Conservation (phyloP, 2,888 invertebrate genomes). For the Rhodophaea formosa region DNA sequence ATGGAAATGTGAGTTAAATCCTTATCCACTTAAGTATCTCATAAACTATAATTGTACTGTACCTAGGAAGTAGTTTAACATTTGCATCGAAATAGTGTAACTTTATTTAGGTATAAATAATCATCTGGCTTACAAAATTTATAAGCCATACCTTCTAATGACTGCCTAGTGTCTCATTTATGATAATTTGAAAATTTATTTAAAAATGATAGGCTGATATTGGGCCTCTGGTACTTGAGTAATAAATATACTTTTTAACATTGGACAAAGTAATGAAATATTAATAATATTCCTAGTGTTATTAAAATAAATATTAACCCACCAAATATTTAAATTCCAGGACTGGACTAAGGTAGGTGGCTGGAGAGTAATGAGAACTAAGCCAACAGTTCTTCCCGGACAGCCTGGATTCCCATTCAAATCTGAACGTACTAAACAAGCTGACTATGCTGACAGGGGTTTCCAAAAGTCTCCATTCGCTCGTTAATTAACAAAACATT, state of each 20-base stretch:
- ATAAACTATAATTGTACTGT: background rate
- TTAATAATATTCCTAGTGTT: too few species aligned
- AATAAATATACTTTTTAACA: too few species aligned
- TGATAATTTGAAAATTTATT: too few species aligned
- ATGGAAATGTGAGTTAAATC: slow-evolving; percentile 84
- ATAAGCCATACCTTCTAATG: too few species aligned
- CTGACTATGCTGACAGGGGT: slow-evolving; percentile 86
- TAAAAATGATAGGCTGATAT: too few species aligned
- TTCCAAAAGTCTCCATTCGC: slow-evolving; percentile 84
- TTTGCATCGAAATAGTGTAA: too few species aligned
- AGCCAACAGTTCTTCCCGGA: slow-evolving; percentile 83
- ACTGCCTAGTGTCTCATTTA: too few species aligned
- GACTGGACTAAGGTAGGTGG: slow-evolving; percentile 90
- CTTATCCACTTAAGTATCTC: background rate
- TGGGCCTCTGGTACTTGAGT: too few species aligned
- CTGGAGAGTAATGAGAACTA: slow-evolving; percentile 83
- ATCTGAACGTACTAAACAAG: slow-evolving; percentile 78
- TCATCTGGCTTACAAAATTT: too few species aligned
- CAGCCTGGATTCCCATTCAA: slow-evolving; percentile 85
- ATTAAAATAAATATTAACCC: background rate
- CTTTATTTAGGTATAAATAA: too few species aligned
- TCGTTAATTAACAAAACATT: slow-evolving; percentile 23
- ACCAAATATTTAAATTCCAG: slow-evolving; percentile 51
- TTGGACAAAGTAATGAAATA: too few species aligned
- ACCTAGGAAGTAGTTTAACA: too few species aligned